Conservation (phyloP, 2,888 invertebrate genomes). For the Deroplatys truncata region DNA sequence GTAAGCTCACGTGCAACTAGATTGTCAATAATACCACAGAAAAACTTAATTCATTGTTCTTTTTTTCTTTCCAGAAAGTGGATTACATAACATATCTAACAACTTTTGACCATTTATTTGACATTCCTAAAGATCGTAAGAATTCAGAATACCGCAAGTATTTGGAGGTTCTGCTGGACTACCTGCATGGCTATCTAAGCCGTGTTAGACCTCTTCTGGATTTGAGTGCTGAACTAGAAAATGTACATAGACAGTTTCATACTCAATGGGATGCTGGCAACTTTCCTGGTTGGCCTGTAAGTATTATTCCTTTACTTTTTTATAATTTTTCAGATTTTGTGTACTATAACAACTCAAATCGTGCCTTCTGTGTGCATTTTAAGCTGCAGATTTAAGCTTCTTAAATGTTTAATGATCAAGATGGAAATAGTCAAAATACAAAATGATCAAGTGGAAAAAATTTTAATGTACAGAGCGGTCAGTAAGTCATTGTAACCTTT, state of each 20-base stretch:
- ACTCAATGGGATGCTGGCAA: constrained; percentile 83
- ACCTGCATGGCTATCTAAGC: constrained; percentile 76
- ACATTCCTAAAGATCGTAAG: constrained; percentile 87
- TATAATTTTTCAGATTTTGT: background rate
- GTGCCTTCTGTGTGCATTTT: background rate
- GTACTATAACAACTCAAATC: background rate
- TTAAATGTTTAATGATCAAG: background rate
- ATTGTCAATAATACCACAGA: too few relatives aligned
- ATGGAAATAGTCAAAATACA: background rate
- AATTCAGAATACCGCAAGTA: constrained; percentile 86
- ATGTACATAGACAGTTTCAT: constrained; percentile 74
- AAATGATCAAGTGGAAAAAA: background rate
- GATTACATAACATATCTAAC: constrained; percentile 95
- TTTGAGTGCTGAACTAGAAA: constrained; percentile 71
- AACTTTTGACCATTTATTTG: constrained; percentile 92
- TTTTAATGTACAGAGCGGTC: too few relatives aligned
- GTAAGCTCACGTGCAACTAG: too few relatives aligned
- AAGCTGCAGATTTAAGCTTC: background rate
- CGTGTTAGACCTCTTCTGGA: constrained; percentile 85
- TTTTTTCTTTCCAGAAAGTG: constrained; percentile 57
- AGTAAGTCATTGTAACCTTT: too few relatives aligned
- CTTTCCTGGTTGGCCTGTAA: constrained; percentile 92
- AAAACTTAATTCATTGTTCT: too few relatives aligned
- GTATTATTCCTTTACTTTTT: constrained; percentile 34
- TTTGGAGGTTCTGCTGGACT: constrained; percentile 75